These are phyloP conservation scores for Illadopsis cleaveri DNA, from an alignment of 2,113 vertebrate species.

Conservation along the genomic window DNA sequence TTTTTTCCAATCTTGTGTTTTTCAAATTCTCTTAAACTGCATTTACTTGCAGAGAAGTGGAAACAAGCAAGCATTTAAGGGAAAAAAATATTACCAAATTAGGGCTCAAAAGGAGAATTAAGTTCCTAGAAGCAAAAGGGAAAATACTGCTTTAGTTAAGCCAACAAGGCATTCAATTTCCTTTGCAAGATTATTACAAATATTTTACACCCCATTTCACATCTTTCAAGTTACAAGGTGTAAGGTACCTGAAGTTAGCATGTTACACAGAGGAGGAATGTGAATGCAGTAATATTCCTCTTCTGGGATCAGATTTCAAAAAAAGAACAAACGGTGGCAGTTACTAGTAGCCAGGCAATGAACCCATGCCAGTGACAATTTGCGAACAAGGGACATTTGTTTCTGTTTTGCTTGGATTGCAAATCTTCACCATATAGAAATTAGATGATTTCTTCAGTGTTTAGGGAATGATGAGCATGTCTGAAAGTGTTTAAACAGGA, in stretches of 20 bases:
- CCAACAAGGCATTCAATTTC: background rate
- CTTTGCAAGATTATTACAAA: background rate
- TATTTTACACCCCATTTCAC: background rate
- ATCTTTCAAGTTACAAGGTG: background rate
- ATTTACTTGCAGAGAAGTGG: background rate
- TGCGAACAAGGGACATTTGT: rapidly evolving
- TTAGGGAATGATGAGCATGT: background rate
- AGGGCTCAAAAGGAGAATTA: background rate
- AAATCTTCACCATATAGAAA: background rate
- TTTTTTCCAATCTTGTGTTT: background rate
- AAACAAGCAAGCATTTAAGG: background rate
- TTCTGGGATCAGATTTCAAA: background rate
- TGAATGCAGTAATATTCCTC: background rate
- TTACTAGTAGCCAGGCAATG: background rate
- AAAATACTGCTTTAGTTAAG: background rate
- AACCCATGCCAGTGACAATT: background rate
- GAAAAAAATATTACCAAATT: background rate
- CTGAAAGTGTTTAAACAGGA: background rate
- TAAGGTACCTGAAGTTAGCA: background rate
- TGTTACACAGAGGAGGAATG: background rate
- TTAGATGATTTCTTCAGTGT: background rate
- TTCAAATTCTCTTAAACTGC: background rate
- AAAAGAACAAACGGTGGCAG: background rate
- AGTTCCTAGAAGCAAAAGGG: background rate
- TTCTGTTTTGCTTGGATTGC: background rate